These are phyloP conservation scores for Tiaroga cobitis DNA, from an alignment of 2,797 vertebrate species.

Conservation along the genomic window DNA sequence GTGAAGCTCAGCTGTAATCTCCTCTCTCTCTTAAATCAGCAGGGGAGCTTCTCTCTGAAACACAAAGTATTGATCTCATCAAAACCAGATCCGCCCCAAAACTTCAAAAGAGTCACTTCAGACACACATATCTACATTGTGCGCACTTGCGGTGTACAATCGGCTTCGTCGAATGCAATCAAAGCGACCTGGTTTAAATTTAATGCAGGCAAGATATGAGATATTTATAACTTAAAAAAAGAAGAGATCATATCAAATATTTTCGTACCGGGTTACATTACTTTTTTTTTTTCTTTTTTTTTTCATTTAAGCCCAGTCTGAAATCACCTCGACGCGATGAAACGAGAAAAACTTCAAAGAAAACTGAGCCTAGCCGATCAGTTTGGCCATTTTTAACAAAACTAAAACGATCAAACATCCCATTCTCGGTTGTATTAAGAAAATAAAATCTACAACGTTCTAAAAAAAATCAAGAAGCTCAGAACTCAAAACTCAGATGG, in stretches of 20 bases:
- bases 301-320: neutral
- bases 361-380: neutral
- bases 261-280: neutral
- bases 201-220: too few relatives aligned
- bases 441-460: neutral
- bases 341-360: neutral
- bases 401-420: neutral
- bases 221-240: neutral
- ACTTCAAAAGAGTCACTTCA: conserved; percentile 88
- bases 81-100: conserved; percentile 91
- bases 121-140: conserved; percentile 63
- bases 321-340: neutral
- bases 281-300: neutral
- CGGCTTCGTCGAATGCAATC: neutral
- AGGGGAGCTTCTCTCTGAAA: conserved; percentile 91
- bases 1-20: conserved; percentile 77
- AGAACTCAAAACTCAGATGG: neutral
- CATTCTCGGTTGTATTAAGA: neutral
- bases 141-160: conserved; percentile 7
- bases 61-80: conserved; percentile 95
- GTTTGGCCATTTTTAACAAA: neutral
- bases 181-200: neutral
- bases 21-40: conserved; percentile 91
- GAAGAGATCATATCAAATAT: neutral
- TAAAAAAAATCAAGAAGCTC: neutral